Evolutionary conservation across 2,797 vertebrate species (phyloP), one percentile per base, ranked within the genome.

Genomic region (Pseudocheirus occidentalis): DNA sequence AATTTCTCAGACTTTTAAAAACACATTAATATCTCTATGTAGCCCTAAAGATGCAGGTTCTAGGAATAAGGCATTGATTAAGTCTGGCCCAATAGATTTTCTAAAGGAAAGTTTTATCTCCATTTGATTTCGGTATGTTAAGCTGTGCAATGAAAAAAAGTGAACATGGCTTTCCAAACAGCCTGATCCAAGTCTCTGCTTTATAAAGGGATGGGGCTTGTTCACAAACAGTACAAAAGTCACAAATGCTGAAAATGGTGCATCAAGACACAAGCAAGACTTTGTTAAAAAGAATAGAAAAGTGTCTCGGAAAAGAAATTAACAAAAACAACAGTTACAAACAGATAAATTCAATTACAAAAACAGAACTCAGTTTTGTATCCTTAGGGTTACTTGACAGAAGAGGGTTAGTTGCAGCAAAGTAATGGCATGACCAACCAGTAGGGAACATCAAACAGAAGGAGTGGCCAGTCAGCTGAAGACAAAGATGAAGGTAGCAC

Each of bases 1-100:
- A 98, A 96, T 97, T 96, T 97, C 94, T 90, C 91, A 98, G 96
- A 97, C 97, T 98, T 96, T 97, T 98, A 97, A 96, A 96, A 98
- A 98, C 97, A 97, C 90, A 95, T 97, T 97, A 97, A 97, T 98
- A 94, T 97, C 97, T 97, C 97, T 96, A 97, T 89, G 1, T 96
- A 98, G 98, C 98, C 97, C 97, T 98, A 98, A 98, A 97, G 98
- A 98, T 97, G 97, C 31, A 95, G 95, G 97, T 98, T 98, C 98
- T 98, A 98, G 98, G 97, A 98, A 98, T 99, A 99, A 99, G 99
- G 99, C 98, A 99, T 98, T 98, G 96, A 98, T 98, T 98, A 98
- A 98, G 98, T 99, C 98, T 99, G 99, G 98, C 98, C 98, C 98
- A 98, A 98, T 96, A 98, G 98, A 98, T 98, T 98, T 81, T 96